A percentile compares a stretch with the other conserved stretches of the same genome.
These are phyloP conservation scores for Neolamprologus caudopunctatus DNA, from an alignment of 2,113 vertebrate genomes.

Conservation along the genomic window DNA sequence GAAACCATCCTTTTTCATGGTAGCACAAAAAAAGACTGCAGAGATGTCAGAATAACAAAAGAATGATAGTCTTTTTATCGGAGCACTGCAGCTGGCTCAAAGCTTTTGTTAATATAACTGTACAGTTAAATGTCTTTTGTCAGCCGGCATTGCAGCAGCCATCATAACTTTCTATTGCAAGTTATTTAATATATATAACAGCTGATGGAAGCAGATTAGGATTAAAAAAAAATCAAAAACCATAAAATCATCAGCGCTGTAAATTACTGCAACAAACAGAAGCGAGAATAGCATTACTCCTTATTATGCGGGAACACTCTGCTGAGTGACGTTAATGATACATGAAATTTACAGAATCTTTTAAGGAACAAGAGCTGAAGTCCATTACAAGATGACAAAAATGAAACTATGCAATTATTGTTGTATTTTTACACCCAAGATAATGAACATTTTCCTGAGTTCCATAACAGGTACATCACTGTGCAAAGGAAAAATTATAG, in stretches of 20 bases:
- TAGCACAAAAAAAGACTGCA: slow-evolving; percentile 33
- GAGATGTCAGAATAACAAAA: slow-evolving; percentile 60
- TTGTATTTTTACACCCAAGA: background rate
- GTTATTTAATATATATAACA: background rate
- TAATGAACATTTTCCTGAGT: background rate
- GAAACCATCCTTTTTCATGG: slow-evolving; percentile 20
- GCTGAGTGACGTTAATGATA: background rate
- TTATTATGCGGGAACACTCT: background rate
- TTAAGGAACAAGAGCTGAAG: background rate
- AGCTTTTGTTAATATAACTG: slow-evolving; percentile 42
- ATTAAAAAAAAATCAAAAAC: background rate
- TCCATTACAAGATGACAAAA: background rate
- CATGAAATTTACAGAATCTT: background rate
- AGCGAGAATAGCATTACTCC: background rate
- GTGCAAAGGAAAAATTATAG: background rate
- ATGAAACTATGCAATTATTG: background rate
- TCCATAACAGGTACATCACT: background rate
- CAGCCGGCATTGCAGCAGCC: background rate
- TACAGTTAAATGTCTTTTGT: slow-evolving; percentile 36
- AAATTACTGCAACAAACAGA: background rate
- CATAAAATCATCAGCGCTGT: background rate
- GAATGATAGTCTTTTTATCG: slow-evolving; percentile 50
- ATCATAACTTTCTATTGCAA: background rate
- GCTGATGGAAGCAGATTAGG: background rate
- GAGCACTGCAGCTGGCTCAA: slow-evolving; percentile 17